Conservation (phyloP, 1,140 invertebrate species). For the Scylla paramamosain region DNA sequence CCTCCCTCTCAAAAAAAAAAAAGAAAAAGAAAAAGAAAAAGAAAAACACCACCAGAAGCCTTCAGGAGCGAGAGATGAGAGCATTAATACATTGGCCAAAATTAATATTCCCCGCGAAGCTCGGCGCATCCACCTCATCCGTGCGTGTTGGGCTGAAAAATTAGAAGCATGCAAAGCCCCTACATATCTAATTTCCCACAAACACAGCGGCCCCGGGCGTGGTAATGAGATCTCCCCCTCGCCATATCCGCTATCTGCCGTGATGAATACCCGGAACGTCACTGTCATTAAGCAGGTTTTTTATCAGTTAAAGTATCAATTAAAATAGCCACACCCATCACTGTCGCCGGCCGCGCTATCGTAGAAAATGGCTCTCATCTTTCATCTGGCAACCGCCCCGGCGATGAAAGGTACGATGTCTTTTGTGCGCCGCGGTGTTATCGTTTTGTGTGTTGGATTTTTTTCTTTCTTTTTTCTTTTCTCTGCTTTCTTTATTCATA, state of each 20-base stretch:
- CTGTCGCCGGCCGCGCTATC: slow-evolving; percentile 25
- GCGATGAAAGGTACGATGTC: slow-evolving; percentile 15
- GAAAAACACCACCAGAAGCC: not conserved
- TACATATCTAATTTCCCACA: slow-evolving; percentile 50
- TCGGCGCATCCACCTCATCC: not conserved
- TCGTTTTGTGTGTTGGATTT: not conserved
- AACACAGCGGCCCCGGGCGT: not conserved
- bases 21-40: not conserved
- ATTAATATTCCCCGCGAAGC: not conserved
- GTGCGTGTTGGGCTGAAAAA: slow-evolving; percentile 26
- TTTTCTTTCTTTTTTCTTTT: not conserved
- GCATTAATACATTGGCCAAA: not conserved
- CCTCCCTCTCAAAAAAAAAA: not conserved
- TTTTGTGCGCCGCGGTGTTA: not conserved
- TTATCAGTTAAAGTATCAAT: slow-evolving; percentile 68
- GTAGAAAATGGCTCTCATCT: slow-evolving; percentile 56
- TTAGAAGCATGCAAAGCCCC: slow-evolving; percentile 36
- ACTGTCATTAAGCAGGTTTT: slow-evolving; percentile 54
- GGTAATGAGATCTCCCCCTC: slow-evolving; percentile 53
- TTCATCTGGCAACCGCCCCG: slow-evolving; percentile 17
- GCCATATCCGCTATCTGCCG: slow-evolving; percentile 40
- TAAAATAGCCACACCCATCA: slow-evolving; percentile 55
- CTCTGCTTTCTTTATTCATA: no score
- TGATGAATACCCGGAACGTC: slow-evolving; percentile 48
- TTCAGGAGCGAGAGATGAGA: not conserved